Conservation (phyloP, 2,797 vertebrate genomes). For the Halcyon smyrnensis region DNA sequence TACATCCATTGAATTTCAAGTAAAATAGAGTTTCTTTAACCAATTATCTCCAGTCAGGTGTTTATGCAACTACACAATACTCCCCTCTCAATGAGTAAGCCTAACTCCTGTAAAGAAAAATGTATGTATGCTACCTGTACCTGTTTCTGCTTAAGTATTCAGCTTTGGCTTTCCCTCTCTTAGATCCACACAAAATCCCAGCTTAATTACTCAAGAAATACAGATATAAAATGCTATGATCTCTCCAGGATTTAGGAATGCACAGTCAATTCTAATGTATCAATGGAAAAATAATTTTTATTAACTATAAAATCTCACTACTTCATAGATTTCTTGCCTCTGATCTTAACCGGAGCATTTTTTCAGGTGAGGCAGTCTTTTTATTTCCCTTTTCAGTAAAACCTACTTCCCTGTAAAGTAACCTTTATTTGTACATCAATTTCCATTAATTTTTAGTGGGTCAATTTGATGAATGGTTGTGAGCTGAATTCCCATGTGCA, state of each 20-base stretch:
- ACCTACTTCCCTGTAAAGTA: neutral
- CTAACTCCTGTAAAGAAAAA: neutral
- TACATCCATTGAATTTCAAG: neutral
- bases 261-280: neutral
- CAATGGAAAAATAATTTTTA: neutral
- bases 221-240: neutral
- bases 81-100: neutral
- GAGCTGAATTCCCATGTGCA: neutral
- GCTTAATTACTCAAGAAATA: neutral
- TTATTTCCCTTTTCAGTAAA: neutral
- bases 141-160: neutral
- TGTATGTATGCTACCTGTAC: neutral
- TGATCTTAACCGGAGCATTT: neutral
- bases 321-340: neutral
- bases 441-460: neutral
- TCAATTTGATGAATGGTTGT: neutral
- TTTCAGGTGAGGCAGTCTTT: neutral
- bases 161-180: neutral
- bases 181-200: neutral
- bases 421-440: neutral
- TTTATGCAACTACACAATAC: neutral
- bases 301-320: neutral
- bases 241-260: neutral
- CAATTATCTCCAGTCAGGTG: neutral
- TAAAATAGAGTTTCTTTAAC: neutral